Base-by-base conservation (phyloP, 2,888 invertebrate genomes). In the Ryuthela nishihirai region DNA sequence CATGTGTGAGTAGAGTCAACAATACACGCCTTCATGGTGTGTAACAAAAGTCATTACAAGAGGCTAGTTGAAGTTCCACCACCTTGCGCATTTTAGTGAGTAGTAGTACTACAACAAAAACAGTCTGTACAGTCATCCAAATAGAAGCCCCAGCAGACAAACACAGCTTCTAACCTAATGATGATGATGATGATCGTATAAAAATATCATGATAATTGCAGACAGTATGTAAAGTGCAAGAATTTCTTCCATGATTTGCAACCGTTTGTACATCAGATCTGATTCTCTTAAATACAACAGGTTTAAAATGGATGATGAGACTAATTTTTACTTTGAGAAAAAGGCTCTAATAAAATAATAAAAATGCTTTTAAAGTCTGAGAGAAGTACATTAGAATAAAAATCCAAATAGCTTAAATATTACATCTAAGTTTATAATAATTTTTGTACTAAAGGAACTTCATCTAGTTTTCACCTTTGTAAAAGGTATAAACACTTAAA, bases 261-360 rank as follows among this genome's bases (percentile, higher is more conserved):
- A 46, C 52, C 46, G 53, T 59, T 59, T 59, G 59, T 53, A 59
- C 59, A 59, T 59, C 59, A 59, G 59, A 59, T 59, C 59, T 59
- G 53, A 59, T 39, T 41, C 42, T 46, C 42, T 58, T 59, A 53
- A 52, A 52, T 45, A 56, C n/a, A n/a, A n/a, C n/a, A n/a, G n/a
- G n/a, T n/a, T n/a, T n/a, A n/a, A n/a, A n/a, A n/a, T n/a, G n/a
- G n/a, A n/a, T n/a, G n/a, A n/a, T n/a, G n/a, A n/a, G n/a, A n/a
- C n/a, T n/a, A n/a, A n/a, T n/a, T n/a, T n/a, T n/a, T n/a, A n/a
- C n/a, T n/a, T n/a, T n/a, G n/a, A n/a, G n/a, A n/a, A n/a, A n/a
- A n/a, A n/a, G n/a, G n/a, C n/a, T n/a, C n/a, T n/a, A n/a, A n/a
- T n/a, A n/a, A n/a, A n/a, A n/a, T n/a, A n/a, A n/a, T n/a, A n/a